A percentile compares a stretch with the other conserved stretches of the same genome.
phyloP scores from a whole-genome alignment of 2,888 invertebrate genomes.

The Cataglyphis albicans region DNA sequence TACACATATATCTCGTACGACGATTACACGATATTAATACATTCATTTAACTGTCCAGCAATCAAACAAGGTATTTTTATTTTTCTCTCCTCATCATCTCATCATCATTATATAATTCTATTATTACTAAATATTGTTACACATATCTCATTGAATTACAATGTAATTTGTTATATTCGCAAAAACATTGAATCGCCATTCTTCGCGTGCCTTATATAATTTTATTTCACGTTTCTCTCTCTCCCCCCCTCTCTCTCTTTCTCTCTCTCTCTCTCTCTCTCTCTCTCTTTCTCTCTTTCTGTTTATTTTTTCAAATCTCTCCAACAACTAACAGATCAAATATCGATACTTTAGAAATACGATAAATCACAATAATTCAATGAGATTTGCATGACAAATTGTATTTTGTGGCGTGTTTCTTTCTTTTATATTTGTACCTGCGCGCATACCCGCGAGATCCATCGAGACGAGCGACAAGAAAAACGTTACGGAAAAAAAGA shows the following conservation, averaged over 20 bases:
- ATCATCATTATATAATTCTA: conserved; percentile 58
- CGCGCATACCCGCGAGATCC: conserved; percentile 57
- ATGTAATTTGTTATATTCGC: conserved; percentile 74
- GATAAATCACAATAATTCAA: conserved; percentile 11
- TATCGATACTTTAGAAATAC: conserved; percentile 2
- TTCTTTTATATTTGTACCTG: conserved; percentile 46
- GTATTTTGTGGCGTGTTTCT: conserved; percentile 36
- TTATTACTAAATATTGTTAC: conserved; percentile 71
- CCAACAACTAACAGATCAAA: conserved; percentile 58
- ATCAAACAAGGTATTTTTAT: conserved; percentile 85
- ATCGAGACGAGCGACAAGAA: conserved; percentile 67
- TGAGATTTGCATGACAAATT: conserved; percentile 36
- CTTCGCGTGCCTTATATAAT: conserved; percentile 41
- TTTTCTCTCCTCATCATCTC: conserved; percentile 60
- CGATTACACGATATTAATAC: conserved; percentile 86
- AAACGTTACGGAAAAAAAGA: conserved; percentile 54
- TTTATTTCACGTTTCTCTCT: conserved; percentile 11
- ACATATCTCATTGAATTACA: conserved; percentile 80
- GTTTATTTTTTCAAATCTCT: conserved; percentile 5
- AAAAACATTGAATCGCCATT: conserved; percentile 65
- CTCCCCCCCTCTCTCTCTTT: too few relatives aligned
- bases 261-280: background rate
- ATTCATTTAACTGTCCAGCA: conserved; percentile 86
- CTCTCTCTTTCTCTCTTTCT: background rate
- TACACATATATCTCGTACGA: conserved; percentile 86